phyloP scores from a whole-genome alignment of 1,140 invertebrate species.

The Hypothenemus hampei region DNA sequence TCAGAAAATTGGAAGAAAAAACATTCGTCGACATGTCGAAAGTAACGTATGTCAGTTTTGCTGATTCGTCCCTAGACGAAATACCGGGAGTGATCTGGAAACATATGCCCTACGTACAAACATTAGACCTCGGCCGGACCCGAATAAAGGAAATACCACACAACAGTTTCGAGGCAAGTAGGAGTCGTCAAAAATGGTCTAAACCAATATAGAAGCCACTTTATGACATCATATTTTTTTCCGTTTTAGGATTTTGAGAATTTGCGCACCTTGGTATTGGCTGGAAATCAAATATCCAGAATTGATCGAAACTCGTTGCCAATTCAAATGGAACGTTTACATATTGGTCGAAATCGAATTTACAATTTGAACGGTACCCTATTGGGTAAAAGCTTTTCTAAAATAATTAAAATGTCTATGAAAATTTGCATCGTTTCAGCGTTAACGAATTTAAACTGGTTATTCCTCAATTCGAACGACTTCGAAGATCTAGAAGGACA shows the following conservation, averaged over 20 bases:
- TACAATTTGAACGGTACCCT: conserved; percentile 68
- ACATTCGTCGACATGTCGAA: conserved; percentile 65
- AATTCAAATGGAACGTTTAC: conserved; percentile 60
- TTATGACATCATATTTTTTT: too few species aligned
- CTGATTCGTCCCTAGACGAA: conserved; percentile 64
- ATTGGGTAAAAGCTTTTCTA: conserved; percentile 34
- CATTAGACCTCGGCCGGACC: conserved; percentile 67
- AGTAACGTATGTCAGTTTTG: conserved; percentile 65
- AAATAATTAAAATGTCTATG: background rate
- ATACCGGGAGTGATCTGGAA: conserved; percentile 65
- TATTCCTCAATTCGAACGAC: conserved; percentile 71
- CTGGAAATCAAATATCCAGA: conserved; percentile 59
- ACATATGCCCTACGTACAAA: conserved; percentile 65
- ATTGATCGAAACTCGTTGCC: conserved; percentile 41
- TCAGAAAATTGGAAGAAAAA: conserved; percentile 54
- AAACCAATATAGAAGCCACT: background rate
- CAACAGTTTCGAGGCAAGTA: conserved; percentile 57
- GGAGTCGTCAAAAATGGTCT: background rate
- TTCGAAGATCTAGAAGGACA: conserved; percentile 68
- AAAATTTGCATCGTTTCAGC: background rate
- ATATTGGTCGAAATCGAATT: conserved; percentile 67
- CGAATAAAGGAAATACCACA: conserved; percentile 58
- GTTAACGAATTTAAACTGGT: conserved; percentile 59
- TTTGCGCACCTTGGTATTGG: conserved; percentile 63
- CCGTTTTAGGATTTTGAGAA: conserved; percentile 61